A percentile compares a stretch with the other conserved stretches of the same genome.
Evolutionary conservation across 1,140 invertebrate species (phyloP).

Genomic region (Amyelois transitella): DNA sequence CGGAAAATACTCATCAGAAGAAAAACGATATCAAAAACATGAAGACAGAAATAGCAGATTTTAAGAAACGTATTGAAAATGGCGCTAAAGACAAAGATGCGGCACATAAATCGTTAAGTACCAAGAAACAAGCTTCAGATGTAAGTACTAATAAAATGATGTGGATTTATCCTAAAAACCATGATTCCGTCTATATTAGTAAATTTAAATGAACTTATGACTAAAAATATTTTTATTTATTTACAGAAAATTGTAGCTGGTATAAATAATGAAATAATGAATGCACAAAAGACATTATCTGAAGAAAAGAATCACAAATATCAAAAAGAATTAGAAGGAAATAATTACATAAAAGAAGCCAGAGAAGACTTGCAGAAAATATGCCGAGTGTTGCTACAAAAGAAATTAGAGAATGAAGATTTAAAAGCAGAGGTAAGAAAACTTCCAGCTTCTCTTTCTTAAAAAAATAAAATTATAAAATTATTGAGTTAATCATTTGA

Average conservation of each 20-base stretch:
- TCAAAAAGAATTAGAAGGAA: constrained; percentile 40
- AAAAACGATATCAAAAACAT: constrained; percentile 46
- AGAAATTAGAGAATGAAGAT: constrained; percentile 55
- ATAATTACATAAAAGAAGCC: constrained; percentile 42
- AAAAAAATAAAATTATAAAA: neutral
- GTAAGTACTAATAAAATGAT: constrained; percentile 27
- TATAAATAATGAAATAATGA: constrained; percentile 23
- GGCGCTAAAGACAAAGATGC: constrained; percentile 36
- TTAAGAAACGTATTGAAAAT: constrained; percentile 37
- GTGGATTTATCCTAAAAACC: neutral
- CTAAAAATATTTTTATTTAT: constrained; percentile 5
- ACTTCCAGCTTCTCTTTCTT: neutral
- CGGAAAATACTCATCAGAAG: constrained; percentile 48
- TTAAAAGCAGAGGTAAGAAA: constrained; percentile 39
- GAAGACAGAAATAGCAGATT: constrained; percentile 38
- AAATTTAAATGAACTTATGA: neutral
- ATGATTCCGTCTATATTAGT: neutral
- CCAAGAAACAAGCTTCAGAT: constrained; percentile 38
- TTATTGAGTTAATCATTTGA: too few relatives aligned
- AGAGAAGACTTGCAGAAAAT: constrained; percentile 50
- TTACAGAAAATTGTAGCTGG: constrained; percentile 34
- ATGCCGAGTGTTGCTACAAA: constrained; percentile 43
- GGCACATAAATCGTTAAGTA: constrained; percentile 27
- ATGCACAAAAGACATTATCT: constrained; percentile 25
- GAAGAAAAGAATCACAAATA: constrained; percentile 32